Evolutionary conservation across 2,888 invertebrate species (phyloP).

Genomic region (Yponomeuta malinellus): DNA sequence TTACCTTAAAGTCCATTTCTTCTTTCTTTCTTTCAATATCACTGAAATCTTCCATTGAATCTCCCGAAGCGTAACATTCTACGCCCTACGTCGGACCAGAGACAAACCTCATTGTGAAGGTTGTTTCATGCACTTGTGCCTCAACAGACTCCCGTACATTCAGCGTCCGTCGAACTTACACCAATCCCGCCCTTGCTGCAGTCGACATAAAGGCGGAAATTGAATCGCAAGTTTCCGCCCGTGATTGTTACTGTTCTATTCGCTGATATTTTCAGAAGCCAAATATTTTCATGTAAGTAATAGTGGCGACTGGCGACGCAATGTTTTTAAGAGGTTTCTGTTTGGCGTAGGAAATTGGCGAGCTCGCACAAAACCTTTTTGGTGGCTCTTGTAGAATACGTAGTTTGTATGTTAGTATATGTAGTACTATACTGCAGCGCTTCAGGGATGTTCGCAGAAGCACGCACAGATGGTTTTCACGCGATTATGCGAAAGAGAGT

Average conservation of each 20-base stretch:
- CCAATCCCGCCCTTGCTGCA: neutral
- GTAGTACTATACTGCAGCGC: too few relatives aligned
- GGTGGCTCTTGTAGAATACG: too few relatives aligned
- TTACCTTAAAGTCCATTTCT: too few relatives aligned
- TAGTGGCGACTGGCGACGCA: neutral
- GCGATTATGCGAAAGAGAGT: too few relatives aligned
- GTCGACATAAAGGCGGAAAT: neutral
- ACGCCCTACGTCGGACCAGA: conserved; percentile 2
- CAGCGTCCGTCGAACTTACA: neutral
- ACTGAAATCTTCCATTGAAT: too few relatives aligned
- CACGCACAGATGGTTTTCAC: too few relatives aligned
- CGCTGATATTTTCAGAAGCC: neutral
- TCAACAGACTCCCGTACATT: neutral
- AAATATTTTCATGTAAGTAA: neutral
- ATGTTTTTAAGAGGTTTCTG: neutral
- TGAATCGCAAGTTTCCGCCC: neutral
- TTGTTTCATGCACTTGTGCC: conserved; percentile 13
- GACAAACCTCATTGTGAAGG: conserved; percentile 12
- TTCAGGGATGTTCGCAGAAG: too few relatives aligned
- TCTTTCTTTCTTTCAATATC: too few relatives aligned
- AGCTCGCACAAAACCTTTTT: neutral
- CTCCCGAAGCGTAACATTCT: neutral
- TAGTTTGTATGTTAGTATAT: too few relatives aligned
- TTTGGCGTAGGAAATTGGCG: neutral
- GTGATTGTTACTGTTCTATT: neutral